These are phyloP conservation scores for Chinchilla lanigera DNA, from an alignment of 2,113 vertebrate species.

Conservation along the genomic window DNA sequence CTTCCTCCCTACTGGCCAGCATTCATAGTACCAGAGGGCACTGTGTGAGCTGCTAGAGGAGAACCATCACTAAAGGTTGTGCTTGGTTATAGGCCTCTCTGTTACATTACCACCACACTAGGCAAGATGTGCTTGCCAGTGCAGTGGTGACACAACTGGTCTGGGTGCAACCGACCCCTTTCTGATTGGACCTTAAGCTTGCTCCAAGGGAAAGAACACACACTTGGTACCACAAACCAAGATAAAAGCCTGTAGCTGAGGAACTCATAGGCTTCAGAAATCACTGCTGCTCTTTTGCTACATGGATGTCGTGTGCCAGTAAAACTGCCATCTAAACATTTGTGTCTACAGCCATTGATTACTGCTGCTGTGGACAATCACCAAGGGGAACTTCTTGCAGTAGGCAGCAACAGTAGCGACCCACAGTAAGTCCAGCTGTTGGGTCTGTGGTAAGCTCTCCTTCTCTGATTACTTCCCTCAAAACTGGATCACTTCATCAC, in stretches of 20 bases:
- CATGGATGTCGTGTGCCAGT: neutral
- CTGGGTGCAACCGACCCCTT: neutral
- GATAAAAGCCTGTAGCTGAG: neutral
- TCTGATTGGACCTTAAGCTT: neutral
- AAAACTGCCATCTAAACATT: neutral
- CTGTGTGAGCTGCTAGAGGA: neutral
- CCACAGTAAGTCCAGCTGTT: neutral
- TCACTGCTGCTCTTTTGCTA: neutral
- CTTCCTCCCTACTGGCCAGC: neutral
- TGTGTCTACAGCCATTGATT: neutral
- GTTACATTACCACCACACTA: neutral
- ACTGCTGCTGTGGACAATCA: neutral
- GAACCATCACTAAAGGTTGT: neutral
- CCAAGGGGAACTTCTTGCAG: neutral
- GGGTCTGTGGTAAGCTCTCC: neutral
- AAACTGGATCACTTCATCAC: neutral
- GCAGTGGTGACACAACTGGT: neutral
- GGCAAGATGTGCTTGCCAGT: neutral
- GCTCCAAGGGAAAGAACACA: neutral
- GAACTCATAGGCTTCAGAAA: neutral
- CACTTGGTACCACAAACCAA: neutral
- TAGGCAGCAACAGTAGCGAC: neutral
- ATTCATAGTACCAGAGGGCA: neutral
- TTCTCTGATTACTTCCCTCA: neutral
- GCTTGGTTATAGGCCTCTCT: neutral